Evolutionary conservation across 1,140 invertebrate species (phyloP).

Genomic region (Drosophila ambigua): DNA sequence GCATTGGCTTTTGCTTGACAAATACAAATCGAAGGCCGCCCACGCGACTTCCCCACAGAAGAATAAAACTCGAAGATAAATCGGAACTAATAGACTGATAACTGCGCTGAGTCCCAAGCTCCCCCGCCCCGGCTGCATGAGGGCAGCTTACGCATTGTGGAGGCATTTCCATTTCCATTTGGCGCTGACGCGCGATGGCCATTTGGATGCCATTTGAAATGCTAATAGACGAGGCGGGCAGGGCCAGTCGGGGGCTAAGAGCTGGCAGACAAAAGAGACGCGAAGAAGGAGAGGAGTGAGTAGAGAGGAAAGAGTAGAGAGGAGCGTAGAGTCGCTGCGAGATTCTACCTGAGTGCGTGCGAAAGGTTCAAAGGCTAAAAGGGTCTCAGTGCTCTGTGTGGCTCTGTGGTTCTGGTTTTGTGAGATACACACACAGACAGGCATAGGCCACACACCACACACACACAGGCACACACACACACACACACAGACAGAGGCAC

Average conservation of each 20-base stretch:
- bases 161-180: slow-evolving; percentile 48
- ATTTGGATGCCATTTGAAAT: slow-evolving; percentile 63
- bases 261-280: slow-evolving; percentile 42
- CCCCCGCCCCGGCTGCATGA: slow-evolving; percentile 17
- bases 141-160: slow-evolving; percentile 66
- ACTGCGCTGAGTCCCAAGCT: slow-evolving; percentile 53
- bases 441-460: slow-evolving; percentile 18
- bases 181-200: slow-evolving; percentile 11
- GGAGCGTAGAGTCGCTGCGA: neutral
- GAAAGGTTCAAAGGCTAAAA: slow-evolving; percentile 80
- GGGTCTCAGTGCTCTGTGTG: slow-evolving; percentile 41
- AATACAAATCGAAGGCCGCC: slow-evolving; percentile 13
- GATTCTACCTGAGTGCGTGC: slow-evolving; percentile 63
- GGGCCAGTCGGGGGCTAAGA: neutral
- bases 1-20: too few species aligned
- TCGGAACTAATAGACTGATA: slow-evolving; percentile 73
- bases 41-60: slow-evolving; percentile 27
- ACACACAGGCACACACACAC: neutral
- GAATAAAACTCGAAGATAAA: slow-evolving; percentile 28
- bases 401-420: slow-evolving; percentile 25
- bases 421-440: slow-evolving; percentile 24
- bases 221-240: slow-evolving; percentile 53
- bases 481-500: neutral
- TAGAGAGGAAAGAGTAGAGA: neutral
- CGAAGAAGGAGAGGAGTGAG: slow-evolving; percentile 12